Conservation (phyloP, 2,888 invertebrate species). For the Acanthoscelides obtectus region DNA sequence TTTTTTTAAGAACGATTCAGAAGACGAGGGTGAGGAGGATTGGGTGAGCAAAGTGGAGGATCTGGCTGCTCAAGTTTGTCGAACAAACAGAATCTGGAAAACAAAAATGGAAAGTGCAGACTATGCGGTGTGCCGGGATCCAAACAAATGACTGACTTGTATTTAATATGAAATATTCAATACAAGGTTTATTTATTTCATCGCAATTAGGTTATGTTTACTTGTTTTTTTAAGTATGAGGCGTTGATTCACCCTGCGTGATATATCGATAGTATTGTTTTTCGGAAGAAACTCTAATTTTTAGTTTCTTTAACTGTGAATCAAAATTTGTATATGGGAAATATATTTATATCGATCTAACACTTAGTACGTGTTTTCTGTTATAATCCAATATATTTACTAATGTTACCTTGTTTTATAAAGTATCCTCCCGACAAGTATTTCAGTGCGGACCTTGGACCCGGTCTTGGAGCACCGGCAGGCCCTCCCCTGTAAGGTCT, state of each 20-base stretch:
- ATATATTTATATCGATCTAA: not conserved
- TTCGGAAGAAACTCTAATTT: not conserved
- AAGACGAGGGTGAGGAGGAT: slow-evolving; percentile 31
- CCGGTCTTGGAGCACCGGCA: too few species aligned
- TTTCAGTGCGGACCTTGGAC: too few species aligned
- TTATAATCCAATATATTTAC: not conserved
- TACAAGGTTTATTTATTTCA: not conserved
- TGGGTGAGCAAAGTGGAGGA: slow-evolving; percentile 33
- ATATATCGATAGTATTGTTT: not conserved
- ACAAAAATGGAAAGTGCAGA: slow-evolving; percentile 25
- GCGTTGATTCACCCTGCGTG: not conserved
- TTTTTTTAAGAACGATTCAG: slow-evolving; percentile 26
- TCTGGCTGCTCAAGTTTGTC: slow-evolving; percentile 31
- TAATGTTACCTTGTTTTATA: too few species aligned
- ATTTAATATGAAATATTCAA: not conserved
- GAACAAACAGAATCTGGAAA: slow-evolving; percentile 33
- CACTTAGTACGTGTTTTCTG: not conserved
- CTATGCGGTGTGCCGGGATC: slow-evolving; percentile 27
- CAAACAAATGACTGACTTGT: slow-evolving; percentile 19
- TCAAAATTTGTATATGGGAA: not conserved
- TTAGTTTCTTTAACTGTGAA: not conserved
- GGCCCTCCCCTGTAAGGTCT: too few species aligned
- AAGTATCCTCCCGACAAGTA: too few species aligned
- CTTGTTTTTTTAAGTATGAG: not conserved
- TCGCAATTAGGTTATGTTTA: not conserved